These are phyloP conservation scores for Coenonympha glycerion DNA, from an alignment of 2,888 invertebrate species.

Conservation along the genomic window DNA sequence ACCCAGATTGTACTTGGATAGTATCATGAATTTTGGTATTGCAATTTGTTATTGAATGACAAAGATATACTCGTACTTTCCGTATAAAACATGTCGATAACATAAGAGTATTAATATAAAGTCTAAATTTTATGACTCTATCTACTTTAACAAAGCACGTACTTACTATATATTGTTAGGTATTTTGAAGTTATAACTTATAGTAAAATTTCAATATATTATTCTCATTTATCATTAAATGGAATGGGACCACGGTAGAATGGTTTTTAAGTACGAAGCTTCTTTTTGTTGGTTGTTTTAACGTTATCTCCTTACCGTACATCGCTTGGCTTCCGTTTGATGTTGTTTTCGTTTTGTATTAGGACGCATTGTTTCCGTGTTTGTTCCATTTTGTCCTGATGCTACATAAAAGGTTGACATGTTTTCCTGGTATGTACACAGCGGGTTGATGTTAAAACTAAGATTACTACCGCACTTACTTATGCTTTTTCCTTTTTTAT, in stretches of 20 bases:
- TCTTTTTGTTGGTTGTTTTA: slow-evolving; percentile 37
- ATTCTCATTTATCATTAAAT: slow-evolving; percentile 9
- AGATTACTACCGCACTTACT: slow-evolving; percentile 6
- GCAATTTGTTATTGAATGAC: too few relatives aligned
- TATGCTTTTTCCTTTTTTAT: neutral
- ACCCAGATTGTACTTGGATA: too few relatives aligned
- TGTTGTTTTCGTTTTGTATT: slow-evolving; percentile 30
- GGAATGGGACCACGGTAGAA: slow-evolving; percentile 34
- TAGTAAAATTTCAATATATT: neutral
- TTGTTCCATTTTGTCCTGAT: slow-evolving; percentile 21
- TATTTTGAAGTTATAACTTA: too few relatives aligned
- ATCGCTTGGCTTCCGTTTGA: slow-evolving; percentile 32
- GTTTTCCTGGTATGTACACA: slow-evolving; percentile 23
- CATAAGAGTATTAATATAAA: too few relatives aligned
- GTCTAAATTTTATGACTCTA: too few relatives aligned
- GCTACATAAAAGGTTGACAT: slow-evolving; percentile 20
- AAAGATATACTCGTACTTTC: too few relatives aligned
- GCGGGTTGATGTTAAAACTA: slow-evolving; percentile 17
- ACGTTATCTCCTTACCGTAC: slow-evolving; percentile 38
- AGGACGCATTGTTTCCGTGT: slow-evolving; percentile 18
- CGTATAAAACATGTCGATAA: too few relatives aligned
- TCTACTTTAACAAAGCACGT: too few relatives aligned
- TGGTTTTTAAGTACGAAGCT: slow-evolving; percentile 37
- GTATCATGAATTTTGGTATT: too few relatives aligned
- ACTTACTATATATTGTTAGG: too few relatives aligned